phyloP scores from a whole-genome alignment of 2,888 invertebrate genomes.

The Brenthis hecate region DNA sequence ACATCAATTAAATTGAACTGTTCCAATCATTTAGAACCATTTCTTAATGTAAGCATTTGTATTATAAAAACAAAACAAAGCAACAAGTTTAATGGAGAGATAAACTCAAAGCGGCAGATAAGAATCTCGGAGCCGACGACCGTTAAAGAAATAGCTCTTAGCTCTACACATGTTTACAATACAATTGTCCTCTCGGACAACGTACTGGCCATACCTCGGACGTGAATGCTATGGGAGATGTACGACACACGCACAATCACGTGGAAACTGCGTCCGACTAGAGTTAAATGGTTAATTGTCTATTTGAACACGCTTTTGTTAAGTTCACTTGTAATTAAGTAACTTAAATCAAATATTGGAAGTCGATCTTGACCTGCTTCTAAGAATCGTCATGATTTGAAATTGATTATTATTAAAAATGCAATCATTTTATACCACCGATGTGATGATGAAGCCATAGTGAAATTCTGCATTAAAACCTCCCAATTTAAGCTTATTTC shows the following conservation, averaged over 20 bases:
- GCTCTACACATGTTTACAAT: constrained; percentile 30
- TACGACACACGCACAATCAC: background rate
- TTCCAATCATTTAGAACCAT: constrained; percentile 1
- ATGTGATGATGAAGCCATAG: no score
- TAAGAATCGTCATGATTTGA: no score
- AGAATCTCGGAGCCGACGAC: constrained; percentile 27
- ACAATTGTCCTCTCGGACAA: constrained; percentile 19
- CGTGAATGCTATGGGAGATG: background rate
- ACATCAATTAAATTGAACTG: background rate
- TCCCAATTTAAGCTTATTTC: no score
- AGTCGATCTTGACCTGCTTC: no score
- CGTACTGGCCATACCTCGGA: background rate
- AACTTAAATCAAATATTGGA: no score
- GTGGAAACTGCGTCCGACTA: no score
- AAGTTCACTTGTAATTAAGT: no score
- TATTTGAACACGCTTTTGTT: no score
- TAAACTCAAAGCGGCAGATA: constrained; percentile 28
- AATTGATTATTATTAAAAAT: no score
- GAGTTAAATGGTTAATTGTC: no score
- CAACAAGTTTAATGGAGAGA: constrained; percentile 28
- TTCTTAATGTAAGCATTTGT: constrained; percentile 9
- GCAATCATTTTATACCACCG: no score
- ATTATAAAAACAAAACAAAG: constrained; percentile 17
- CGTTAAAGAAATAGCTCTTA: constrained; percentile 26
- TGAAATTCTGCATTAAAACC: no score